Evolutionary conservation across 2,888 invertebrate genomes (phyloP).

Genomic region (Griposia aprilina): DNA sequence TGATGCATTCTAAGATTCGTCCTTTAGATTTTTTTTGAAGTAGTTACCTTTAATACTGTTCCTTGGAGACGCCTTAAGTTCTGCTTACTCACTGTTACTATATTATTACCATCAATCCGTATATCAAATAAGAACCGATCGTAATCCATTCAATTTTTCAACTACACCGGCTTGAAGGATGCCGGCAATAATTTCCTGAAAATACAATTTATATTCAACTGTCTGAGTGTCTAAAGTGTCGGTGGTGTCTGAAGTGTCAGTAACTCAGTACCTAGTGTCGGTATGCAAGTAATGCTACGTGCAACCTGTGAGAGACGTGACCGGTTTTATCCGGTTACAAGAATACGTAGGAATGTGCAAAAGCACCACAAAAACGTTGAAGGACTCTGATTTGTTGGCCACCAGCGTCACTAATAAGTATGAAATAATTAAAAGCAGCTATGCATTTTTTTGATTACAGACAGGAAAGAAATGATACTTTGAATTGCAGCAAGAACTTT

Average conservation of each 20-base stretch:
- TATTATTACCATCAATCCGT: background rate
- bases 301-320: constrained; percentile 56
- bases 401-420: no score
- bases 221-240: constrained; percentile 13
- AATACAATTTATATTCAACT: constrained; percentile 55
- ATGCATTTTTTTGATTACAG: no score
- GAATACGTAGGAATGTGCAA: background rate
- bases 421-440: no score
- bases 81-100: background rate
- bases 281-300: constrained; percentile 55
- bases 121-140: background rate
- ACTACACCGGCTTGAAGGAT: constrained; percentile 2
- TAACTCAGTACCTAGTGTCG: constrained; percentile 31
- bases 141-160: constrained; percentile 1
- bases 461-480: no score
- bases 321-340: constrained; percentile 55
- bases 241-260: constrained; percentile 33
- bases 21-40: no score
- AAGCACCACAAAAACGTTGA: background rate
- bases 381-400: no score
- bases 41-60: background rate
- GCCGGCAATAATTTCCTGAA: constrained; percentile 32
- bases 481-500: no score
- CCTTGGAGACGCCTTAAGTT: background rate
- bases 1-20: no score